A percentile compares a stretch with the other conserved stretches of the same genome.
phyloP scores from a whole-genome alignment of 1,140 invertebrate species.

The Dinoponera quadriceps region DNA sequence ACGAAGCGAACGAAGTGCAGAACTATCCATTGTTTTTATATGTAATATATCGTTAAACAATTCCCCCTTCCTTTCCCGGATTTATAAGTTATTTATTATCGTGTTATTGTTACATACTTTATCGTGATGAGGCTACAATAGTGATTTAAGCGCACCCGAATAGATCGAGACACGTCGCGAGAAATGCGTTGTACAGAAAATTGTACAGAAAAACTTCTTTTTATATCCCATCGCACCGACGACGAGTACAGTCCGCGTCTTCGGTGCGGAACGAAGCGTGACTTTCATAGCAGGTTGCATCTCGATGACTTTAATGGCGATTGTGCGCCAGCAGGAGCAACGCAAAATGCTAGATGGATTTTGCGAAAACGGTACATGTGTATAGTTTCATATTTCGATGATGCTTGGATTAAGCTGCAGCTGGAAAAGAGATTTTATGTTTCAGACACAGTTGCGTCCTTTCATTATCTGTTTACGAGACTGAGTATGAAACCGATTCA shows the following conservation, averaged over 20 bases:
- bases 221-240: background rate
- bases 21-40: constrained; percentile 19
- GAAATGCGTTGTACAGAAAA: constrained; percentile 48
- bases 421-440: background rate
- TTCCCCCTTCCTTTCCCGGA: background rate
- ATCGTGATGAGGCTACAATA: constrained; percentile 1
- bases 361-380: constrained; percentile 44
- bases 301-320: constrained; percentile 55
- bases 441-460: background rate
- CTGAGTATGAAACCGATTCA: constrained; percentile 4
- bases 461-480: background rate
- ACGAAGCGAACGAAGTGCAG: background rate
- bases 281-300: constrained; percentile 57
- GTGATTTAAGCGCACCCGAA: background rate
- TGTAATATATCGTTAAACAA: background rate
- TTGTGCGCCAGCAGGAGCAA: constrained; percentile 27
- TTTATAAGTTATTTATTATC: constrained; percentile 46
- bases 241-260: constrained; percentile 36
- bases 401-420: background rate
- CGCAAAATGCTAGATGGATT: constrained; percentile 34
- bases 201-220: no score
- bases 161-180: constrained; percentile 20
- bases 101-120: constrained; percentile 26
- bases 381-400: constrained; percentile 45
- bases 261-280: constrained; percentile 57